phyloP scores from a whole-genome alignment of 1,140 invertebrate genomes.

The Agraylea sexmaculata region DNA sequence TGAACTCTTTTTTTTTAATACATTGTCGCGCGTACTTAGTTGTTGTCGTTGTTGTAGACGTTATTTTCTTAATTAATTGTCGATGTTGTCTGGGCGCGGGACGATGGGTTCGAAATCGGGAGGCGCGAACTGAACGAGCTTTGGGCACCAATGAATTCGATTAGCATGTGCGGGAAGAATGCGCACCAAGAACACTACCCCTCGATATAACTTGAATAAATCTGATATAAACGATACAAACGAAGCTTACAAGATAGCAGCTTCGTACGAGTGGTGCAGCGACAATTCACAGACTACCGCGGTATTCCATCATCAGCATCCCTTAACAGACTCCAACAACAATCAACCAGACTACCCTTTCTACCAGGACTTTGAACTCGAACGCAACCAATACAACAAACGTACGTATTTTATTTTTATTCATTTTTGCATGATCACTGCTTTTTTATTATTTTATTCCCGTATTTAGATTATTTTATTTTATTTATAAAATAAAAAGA shows the following conservation, averaged over 20 bases:
- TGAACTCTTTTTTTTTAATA: neutral
- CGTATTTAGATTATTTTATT: too few species aligned
- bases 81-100: constrained; percentile 1
- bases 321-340: constrained; percentile 20
- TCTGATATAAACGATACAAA: too few species aligned
- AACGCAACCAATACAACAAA: constrained; percentile 14
- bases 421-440: too few species aligned
- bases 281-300: too few species aligned
- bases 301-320: too few species aligned
- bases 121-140: constrained; percentile 1
- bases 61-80: constrained; percentile 5
- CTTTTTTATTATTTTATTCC: constrained; percentile 11
- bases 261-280: too few species aligned
- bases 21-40: constrained; percentile 5
- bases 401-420: constrained; percentile 19
- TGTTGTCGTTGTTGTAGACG: constrained; percentile 1
- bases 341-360: constrained; percentile 13
- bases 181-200: constrained; percentile 22
- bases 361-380: constrained; percentile 8
- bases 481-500: too few species aligned
- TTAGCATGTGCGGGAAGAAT: constrained; percentile 16
- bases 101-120: constrained; percentile 15
- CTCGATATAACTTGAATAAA: too few species aligned
- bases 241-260: too few species aligned
- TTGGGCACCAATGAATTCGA: neutral